Evolutionary conservation across 2,797 vertebrate genomes (phyloP), one percentile per base, ranked within the genome.

Genomic region (Sebastes variabilis): DNA sequence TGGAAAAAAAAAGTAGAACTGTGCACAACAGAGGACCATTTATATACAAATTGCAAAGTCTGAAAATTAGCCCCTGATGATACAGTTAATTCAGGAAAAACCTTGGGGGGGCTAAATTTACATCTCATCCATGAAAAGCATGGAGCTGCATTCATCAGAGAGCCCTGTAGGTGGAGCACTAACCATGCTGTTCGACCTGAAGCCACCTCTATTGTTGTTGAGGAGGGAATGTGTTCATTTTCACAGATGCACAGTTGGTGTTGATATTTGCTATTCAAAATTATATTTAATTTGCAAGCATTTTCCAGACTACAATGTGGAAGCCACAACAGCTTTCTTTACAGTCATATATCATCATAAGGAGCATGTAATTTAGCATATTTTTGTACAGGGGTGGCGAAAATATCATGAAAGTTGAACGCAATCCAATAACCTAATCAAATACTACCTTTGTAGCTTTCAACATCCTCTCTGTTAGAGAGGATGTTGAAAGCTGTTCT

Each of bases 111-210:
- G 71, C 8, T 20, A 65, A 30, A 86, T 86, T 65, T 84, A 16
- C 72, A 58, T 84, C 29, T 74, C 56, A 49, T 75, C 22, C 66
- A 62, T 83, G 56, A 32, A 67, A 20, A 67, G 42, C 24, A 62
- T 34, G 25, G 30, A 11, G 62, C 29, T 91, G 90, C 83, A 66
- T 66, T 91, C 42, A 59, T 70, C 20, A 22, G 2, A 54, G 66
- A 56, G 42, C 5, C 93, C 95, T 95, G 93, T 92, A 95, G 95
- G 94, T 93, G 95, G 95, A 87, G 94, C 94, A 94, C 93, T 91
- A 86, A 88, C 81, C 94, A 89, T 90, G 75, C 91, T 87, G 67
- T 91, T 89, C 30, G 38, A 24, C 56, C 61, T 29, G n/a, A 49
- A 81, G 54, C 58, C 66, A 22, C 30, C 72, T 73, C 12, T 12